phyloP scores from a whole-genome alignment of 2,888 invertebrate genomes.

The Drosophila recens region DNA sequence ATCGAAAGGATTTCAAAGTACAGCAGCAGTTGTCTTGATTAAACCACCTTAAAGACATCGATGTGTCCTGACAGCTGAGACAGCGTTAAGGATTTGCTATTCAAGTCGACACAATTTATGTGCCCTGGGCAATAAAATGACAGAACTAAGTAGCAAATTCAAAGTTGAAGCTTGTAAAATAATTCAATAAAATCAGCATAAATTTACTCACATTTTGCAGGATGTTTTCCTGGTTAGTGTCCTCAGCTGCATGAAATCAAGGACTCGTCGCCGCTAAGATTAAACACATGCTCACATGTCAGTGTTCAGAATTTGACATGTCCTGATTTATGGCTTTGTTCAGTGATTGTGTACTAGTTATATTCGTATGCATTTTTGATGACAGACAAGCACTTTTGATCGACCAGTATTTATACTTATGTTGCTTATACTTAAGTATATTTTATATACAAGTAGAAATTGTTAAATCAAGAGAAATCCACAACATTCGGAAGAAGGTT shows the following conservation, averaged over 20 bases:
- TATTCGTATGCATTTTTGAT: neutral
- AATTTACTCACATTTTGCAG: conserved; percentile 15
- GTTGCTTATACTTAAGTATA: no score
- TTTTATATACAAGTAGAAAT: no score
- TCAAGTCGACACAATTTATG: conserved; percentile 16
- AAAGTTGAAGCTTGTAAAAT: conserved; percentile 10
- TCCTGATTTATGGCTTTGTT: conserved; percentile 17
- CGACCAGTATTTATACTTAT: no score
- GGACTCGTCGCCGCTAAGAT: neutral
- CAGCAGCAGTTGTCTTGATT: conserved; percentile 1
- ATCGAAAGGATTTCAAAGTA: no score
- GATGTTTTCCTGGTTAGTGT: conserved; percentile 5
- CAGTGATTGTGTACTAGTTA: no score
- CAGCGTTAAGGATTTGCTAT: neutral
- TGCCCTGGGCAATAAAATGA: conserved; percentile 17
- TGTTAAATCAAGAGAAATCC: no score
- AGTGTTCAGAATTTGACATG: neutral
- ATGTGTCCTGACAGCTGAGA: conserved; percentile 13
- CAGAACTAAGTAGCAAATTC: conserved; percentile 10
- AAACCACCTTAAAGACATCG: neutral
- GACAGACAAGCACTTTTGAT: neutral
- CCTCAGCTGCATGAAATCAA: conserved; percentile 6
- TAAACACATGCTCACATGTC: neutral
- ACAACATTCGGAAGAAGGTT: no score
- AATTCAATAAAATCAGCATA: conserved; percentile 25